phyloP scores from a whole-genome alignment of 2,797 vertebrate genomes.

The Tamandua tetradactyla region DNA sequence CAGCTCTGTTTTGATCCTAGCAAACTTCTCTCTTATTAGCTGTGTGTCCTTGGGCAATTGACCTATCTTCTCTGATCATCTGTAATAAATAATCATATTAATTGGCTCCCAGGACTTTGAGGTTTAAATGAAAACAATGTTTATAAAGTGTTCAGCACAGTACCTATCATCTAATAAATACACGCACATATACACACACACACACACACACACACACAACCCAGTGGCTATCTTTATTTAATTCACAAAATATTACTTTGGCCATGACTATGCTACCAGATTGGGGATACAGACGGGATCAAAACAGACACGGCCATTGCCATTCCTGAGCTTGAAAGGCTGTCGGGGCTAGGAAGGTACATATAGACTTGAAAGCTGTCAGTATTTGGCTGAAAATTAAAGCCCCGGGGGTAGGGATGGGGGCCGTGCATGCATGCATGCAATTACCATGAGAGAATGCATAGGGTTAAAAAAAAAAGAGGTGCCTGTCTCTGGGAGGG shows the following conservation, averaged over 20 bases:
- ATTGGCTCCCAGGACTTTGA: background rate
- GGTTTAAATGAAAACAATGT: background rate
- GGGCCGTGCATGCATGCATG: no score
- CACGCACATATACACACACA: background rate
- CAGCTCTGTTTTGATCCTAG: no score
- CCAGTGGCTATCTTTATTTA: background rate
- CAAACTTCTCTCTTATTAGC: background rate
- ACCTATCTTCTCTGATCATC: background rate
- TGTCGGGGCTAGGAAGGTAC: background rate
- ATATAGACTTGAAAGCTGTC: background rate
- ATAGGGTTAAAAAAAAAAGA: rapidly evolving
- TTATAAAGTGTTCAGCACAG: background rate
- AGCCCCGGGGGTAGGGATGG: background rate
- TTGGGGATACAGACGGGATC: background rate
- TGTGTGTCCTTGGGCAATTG: background rate
- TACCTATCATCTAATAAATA: background rate
- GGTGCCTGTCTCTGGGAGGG: background rate
- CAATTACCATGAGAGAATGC: background rate
- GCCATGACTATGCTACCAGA: background rate
- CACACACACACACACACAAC: background rate
- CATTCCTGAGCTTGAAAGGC: background rate
- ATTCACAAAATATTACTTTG: background rate
- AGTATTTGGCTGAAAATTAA: background rate
- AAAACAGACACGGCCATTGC: background rate
- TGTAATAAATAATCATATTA: background rate